Evolutionary conservation across 2,113 vertebrate genomes (phyloP).

Genomic region (Ciconia maguari): DNA sequence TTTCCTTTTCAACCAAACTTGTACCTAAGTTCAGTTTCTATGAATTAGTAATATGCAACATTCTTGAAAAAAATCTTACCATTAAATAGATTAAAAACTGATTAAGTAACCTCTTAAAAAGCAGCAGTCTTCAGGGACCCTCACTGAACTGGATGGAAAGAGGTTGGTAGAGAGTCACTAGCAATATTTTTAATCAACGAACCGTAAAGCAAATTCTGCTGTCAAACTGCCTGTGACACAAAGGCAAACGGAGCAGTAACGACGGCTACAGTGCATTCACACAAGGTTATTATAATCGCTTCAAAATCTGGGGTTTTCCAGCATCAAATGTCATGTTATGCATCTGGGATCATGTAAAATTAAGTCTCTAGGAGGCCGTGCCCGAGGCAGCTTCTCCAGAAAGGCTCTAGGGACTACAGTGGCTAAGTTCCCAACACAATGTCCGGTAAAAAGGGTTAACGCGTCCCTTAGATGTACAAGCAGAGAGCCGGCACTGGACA

Average conservation of each 20-base stretch:
- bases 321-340: not conserved
- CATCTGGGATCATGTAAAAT: not conserved
- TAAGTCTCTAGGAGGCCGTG: not conserved
- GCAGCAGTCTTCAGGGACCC: not conserved
- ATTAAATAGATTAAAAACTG: not conserved
- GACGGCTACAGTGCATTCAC: not conserved
- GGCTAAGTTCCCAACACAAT: not conserved
- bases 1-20: not conserved
- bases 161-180: not conserved
- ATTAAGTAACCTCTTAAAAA: not conserved
- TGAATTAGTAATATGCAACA: not conserved
- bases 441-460: not conserved
- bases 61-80: not conserved
- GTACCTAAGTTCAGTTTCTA: not conserved
- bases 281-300: not conserved
- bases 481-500: not conserved
- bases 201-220: not conserved
- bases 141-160: not conserved
- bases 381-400: not conserved
- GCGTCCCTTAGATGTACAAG: not conserved
- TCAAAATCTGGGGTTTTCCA: slow-evolving; percentile 7
- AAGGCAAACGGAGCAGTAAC: not conserved
- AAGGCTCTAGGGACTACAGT: not conserved
- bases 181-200: not conserved
- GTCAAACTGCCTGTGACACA: not conserved